These are phyloP conservation scores for Rhyacichthys aspro DNA, from an alignment of 2,797 vertebrate species.

Conservation along the genomic window DNA sequence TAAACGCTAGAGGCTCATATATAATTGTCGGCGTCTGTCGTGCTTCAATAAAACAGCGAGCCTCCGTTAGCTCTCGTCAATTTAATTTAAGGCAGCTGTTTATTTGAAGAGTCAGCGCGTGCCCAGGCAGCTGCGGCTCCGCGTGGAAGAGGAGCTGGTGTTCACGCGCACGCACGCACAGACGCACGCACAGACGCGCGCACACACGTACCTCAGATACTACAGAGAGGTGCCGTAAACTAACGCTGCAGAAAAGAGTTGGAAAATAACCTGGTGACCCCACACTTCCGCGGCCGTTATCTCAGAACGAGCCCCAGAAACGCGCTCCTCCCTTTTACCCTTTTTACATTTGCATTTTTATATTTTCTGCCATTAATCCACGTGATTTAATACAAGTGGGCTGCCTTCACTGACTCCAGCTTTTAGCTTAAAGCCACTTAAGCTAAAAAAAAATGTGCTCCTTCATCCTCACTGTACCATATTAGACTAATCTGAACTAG, in stretches of 20 bases:
- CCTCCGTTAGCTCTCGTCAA: slow-evolving; percentile 22
- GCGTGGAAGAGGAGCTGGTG: slow-evolving; percentile 42
- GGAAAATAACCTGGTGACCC: slow-evolving; percentile 31
- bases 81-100: slow-evolving; percentile 59
- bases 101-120: slow-evolving; percentile 71
- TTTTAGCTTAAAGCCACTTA: background rate
- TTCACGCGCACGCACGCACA: background rate
- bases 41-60: slow-evolving; percentile 9
- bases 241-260: slow-evolving; percentile 23
- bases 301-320: slow-evolving; percentile 23
- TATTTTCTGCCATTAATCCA: slow-evolving; percentile 2
- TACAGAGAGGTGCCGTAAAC: too few species aligned
- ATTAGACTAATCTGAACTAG: too few species aligned
- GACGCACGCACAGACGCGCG: slow-evolving; percentile 2
- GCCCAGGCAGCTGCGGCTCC: slow-evolving; percentile 56
- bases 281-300: slow-evolving; percentile 11
- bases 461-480: background rate
- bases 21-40: slow-evolving; percentile 4
- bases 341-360: slow-evolving; percentile 5
- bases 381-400: slow-evolving; percentile 7
- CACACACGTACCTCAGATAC: background rate
- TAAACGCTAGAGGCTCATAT: background rate
- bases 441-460: background rate
- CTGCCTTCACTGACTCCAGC: background rate
- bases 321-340: slow-evolving; percentile 20